Evolutionary conservation across 2,888 invertebrate genomes (phyloP), one percentile per base, ranked within the genome.

Genomic region (Callimorpha dominula): DNA sequence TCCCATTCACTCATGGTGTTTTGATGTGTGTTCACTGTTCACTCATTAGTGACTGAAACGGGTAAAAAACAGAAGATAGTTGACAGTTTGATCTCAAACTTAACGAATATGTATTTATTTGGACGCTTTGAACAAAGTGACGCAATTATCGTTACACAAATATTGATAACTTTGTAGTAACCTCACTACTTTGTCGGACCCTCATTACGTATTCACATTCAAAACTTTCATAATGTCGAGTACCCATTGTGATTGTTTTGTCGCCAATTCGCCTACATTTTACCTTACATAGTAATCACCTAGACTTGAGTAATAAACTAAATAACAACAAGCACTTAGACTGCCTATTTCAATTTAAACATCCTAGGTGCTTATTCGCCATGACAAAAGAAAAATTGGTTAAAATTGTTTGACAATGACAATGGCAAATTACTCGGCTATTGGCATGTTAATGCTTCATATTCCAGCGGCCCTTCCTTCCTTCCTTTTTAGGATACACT

Each of bases 171-270:
- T 54, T 65, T 66, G 71, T 60, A 31, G 46, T 46, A 2, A 64
- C 17, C 54, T 31, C 31, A 49, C 50, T 63, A 60, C 65, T 66
- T 60, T 70, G 71, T 71, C 4, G 40, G 11, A 43, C 65, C 65
- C 31, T 60, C 66, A 20, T 71, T 71, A 72, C 63, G 63, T 52
- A 63, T 52, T 42, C 67, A 46, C 49, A 57, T 57, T 50, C 42
- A 46, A 72, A 72, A 46, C 67, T 60, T 66, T 72, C 62, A 54
- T 63, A 31, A 46, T n/a, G 42, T 49, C 15, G 60, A 62, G 57
- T 50, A 57, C 62, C 52, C 40, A 63, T 68, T 72, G 72, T 72
- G 57, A 72, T 72, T 68, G 72, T 52, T 72, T 68, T 46, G 68
- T 68, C 15, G 14, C 43, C 63, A 40, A 57, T 68, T 72, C 72